Base-by-base conservation (phyloP, 2,888 invertebrate species). In the Heliconius aoede region DNA sequence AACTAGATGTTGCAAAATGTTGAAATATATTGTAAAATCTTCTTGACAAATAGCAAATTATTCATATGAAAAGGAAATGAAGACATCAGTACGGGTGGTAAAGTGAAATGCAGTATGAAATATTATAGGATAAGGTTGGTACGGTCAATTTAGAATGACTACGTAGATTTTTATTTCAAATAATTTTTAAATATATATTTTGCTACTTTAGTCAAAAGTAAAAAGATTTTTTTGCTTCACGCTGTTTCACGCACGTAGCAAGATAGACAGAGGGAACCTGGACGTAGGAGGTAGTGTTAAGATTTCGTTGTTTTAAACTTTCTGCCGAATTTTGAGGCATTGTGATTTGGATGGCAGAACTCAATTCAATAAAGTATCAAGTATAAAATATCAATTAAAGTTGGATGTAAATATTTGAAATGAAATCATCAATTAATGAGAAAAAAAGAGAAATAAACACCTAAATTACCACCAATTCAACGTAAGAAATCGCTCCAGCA, bases 401-500 rank as follows among this genome's bases (percentile, higher is more conserved):
- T n/a, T n/a, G n/a, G n/a, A 36, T 36, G 11, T 36, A 36, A 36
- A 11, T 36, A 36, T 46, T 46, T 46, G 18, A 46, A 46, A 46
- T 46, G 9, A n/a, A 55, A 9, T n/a, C 3, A 62, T 28, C 32
- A 64, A 32, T 30, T 32, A 36, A 64, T 2, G 24, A 36, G 32
- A 64, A 64, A 64, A 13, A 32, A 32, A 24, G 4, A 24, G 24
- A 13, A n/a, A n/a, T n/a, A 55, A n/a, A 55, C n/a, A n/a, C 13
- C 24, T 24, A 36, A 65, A 18, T 11, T 40, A 40, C 32, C 2
- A 60, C 11, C 26, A 60, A 58, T 60, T 68, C 69, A 36, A 55
- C 74, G 46, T 55, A 51, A 77, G 73, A 75, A 61, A 67, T 77
- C 51, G 77, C 21, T 26, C 71, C 64, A 72, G 64, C 69, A 58